Evolutionary conservation across 2,888 invertebrate genomes (phyloP), one percentile per base, ranked within the genome.

Genomic region (Muscina levida): DNA sequence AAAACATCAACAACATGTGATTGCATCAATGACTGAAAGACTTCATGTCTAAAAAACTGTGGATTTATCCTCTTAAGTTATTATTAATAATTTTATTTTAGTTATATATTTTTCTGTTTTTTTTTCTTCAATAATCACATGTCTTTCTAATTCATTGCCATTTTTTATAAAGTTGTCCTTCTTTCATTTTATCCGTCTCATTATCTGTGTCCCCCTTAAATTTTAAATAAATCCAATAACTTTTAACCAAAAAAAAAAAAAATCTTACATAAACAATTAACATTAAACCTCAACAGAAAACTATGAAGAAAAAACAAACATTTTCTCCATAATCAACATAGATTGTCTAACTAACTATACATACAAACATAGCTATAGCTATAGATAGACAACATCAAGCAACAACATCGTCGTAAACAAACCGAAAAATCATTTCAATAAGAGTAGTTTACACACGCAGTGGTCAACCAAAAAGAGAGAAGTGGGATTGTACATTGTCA

Each of bases 401-500:
- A 65, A 62, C 31, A 68, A 72, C 11, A 48, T 85, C 85, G 84
- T 86, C 87, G 85, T 51, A 4, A 51, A 51, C 8, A 53, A 53
- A n/a, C n/a, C n/a, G n/a, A n/a, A n/a, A n/a, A 1, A 22, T 88
- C 87, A 87, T 88, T 89, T 87, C 87, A 88, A 89, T 89, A 90
- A 90, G 90, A 90, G 90, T 90, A 90, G 87, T 89, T 90, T 89
- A 90, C 89, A 88, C 87, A 89, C 87, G 90, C 89, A 89, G 89
- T 90, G 90, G 90, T 90, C 91, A 90, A 44, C 48, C 46, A 13
- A 51, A 31, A 57, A 44, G 57, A 5, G 42, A 59, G 57, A 56
- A 89, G 90, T 88, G 90, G 91, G 91, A 90, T 88, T 89, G 91
- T 91, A 91, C 91, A 91, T 88, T 89, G 92, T 92, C 93, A 93